phyloP scores from a whole-genome alignment of 2,888 invertebrate species.

The Petrolisthes cinctipes region DNA sequence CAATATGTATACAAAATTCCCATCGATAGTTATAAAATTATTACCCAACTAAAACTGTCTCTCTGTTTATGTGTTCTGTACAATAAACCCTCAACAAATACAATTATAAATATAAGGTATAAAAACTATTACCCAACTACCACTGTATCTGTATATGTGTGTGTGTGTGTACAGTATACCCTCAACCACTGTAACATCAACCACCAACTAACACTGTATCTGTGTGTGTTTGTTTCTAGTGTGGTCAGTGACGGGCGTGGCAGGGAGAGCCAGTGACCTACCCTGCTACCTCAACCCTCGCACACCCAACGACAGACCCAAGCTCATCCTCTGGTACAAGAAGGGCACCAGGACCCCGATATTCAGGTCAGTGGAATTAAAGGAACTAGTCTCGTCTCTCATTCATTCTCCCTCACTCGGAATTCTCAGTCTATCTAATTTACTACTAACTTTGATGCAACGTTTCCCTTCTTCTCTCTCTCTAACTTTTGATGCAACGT shows the following conservation, averaged over 20 bases:
- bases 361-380: slow-evolving; percentile 52
- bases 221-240: slow-evolving; percentile 6
- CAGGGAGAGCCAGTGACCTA: slow-evolving; percentile 40
- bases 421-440: not conserved
- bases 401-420: not conserved
- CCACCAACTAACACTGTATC: too few species aligned
- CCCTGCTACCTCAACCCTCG: slow-evolving; percentile 57
- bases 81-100: too few species aligned
- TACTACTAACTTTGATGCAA: not conserved
- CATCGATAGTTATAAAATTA: too few species aligned
- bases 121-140: too few species aligned
- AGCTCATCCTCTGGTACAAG: slow-evolving; percentile 64
- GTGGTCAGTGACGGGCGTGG: slow-evolving; percentile 43
- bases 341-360: slow-evolving; percentile 43
- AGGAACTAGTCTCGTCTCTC: not conserved
- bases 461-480: not conserved
- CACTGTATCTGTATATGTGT: too few species aligned
- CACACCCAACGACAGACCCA: slow-evolving; percentile 53
- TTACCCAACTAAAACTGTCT: too few species aligned
- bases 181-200: too few species aligned
- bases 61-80: too few species aligned
- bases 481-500: too few species aligned
- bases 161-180: too few species aligned
- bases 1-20: too few species aligned
- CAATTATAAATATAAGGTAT: too few species aligned